These are phyloP conservation scores for Hymenopus coronatus DNA, from an alignment of 2,888 invertebrate species.

Conservation along the genomic window DNA sequence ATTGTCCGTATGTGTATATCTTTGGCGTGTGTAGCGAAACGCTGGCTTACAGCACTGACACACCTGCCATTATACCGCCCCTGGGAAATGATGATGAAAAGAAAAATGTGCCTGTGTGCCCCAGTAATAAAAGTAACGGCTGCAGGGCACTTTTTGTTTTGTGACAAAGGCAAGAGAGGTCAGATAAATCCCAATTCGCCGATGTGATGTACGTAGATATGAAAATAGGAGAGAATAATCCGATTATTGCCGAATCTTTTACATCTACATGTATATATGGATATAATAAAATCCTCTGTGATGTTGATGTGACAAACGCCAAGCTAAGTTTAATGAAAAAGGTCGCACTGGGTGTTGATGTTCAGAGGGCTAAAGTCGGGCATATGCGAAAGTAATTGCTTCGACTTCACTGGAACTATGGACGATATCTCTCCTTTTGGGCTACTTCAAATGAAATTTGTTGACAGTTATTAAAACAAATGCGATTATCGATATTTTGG, in stretches of 20 bases:
- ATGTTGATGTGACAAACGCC: not conserved
- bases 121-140: not conserved
- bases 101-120: not conserved
- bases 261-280: not conserved
- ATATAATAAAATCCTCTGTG: not conserved
- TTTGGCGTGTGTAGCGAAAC: too few species aligned
- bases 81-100: not conserved
- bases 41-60: not conserved
- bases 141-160: not conserved
- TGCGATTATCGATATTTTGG: too few species aligned
- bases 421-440: too few species aligned
- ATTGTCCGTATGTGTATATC: too few species aligned
- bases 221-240: not conserved
- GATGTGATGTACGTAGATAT: not conserved
- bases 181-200: not conserved
- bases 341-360: not conserved
- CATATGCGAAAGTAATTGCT: not conserved
- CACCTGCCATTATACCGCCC: not conserved
- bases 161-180: not conserved
- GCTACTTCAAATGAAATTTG: too few species aligned
- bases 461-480: too few species aligned
- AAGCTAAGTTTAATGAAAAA: not conserved
- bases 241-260: not conserved
- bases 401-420: too few species aligned
- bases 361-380: not conserved